Evolutionary conservation across 2,113 vertebrate genomes (phyloP).

Genomic region (Okapia johnstoni): DNA sequence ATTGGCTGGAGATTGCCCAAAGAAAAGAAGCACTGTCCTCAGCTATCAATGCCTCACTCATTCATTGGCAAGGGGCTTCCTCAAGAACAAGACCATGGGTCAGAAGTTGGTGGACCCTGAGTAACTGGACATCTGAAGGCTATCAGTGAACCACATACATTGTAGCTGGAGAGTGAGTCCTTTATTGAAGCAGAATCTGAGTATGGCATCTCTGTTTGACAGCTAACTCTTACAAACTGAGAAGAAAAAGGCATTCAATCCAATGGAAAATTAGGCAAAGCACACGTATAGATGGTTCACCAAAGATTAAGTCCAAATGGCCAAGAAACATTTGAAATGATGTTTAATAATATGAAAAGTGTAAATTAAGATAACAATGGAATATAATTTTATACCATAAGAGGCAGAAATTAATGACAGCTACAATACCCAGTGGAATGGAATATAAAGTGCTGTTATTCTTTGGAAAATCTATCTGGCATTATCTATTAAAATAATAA

Average conservation of each 20-base stretch:
- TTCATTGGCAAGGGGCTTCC: background rate
- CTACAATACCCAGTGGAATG: background rate
- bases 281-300: background rate
- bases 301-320: background rate
- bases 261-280: background rate
- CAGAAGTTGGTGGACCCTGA: background rate
- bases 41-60: background rate
- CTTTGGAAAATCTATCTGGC: background rate
- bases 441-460: background rate
- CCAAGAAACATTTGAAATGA: background rate
- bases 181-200: background rate
- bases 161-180: background rate
- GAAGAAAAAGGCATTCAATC: background rate
- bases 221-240: background rate
- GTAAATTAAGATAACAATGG: background rate
- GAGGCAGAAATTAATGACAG: background rate
- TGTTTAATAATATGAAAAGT: background rate
- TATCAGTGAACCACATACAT: background rate
- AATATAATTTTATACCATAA: conserved; percentile 1
- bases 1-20: background rate
- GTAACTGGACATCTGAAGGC: background rate
- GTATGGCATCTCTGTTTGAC: background rate
- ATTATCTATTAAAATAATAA: conserved; percentile 22
- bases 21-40: background rate
- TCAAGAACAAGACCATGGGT: background rate